Evolutionary conservation across 2,797 vertebrate species (phyloP).

Genomic region (Limosa lapponica): DNA sequence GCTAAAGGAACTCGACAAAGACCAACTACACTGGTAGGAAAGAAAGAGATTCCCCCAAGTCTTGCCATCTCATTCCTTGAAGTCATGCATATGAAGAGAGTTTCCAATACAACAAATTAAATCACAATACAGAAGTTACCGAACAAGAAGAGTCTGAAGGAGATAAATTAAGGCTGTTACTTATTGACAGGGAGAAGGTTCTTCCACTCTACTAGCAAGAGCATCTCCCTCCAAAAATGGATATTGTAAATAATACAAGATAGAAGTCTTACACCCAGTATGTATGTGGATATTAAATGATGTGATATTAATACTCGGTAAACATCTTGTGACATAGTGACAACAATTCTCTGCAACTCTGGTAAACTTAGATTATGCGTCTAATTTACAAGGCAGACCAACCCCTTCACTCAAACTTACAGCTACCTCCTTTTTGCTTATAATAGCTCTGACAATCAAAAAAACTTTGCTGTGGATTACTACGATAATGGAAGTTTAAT

Average conservation of each 20-base stretch:
- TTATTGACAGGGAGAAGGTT: not conserved
- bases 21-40: not conserved
- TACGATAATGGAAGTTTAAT: not conserved
- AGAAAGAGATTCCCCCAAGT: not conserved
- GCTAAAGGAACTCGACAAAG: not conserved
- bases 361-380: not conserved
- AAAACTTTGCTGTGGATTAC: not conserved
- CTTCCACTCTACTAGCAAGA: not conserved
- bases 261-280: not conserved
- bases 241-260: not conserved
- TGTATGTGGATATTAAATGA: not conserved
- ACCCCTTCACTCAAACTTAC: not conserved
- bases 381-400: not conserved
- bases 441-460: not conserved
- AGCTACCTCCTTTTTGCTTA: not conserved
- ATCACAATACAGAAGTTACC: not conserved
- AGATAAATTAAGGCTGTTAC: not conserved
- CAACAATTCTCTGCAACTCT: not conserved
- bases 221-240: rapidly evolving
- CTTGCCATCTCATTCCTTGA: not conserved
- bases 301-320: not conserved
- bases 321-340: not conserved
- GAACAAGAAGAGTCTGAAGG: not conserved
- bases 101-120: not conserved
- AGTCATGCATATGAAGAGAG: not conserved